A percentile compares a stretch with the other conserved stretches of the same genome.
Conservation (phyloP, 2,113 vertebrate genomes). For the Antechinus stuartii region DNA sequence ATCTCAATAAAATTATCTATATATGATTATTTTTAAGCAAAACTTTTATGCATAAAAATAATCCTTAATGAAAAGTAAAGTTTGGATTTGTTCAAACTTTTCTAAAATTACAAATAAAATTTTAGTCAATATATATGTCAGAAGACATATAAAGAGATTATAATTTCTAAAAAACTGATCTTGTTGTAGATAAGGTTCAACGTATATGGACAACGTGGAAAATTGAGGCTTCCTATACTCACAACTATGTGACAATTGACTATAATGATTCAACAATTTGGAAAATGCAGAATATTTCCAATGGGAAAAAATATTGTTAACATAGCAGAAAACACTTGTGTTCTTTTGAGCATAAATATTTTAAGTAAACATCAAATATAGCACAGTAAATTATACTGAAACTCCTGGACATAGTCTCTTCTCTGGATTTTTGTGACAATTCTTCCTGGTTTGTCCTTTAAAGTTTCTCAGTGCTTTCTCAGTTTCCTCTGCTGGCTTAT, state of each 20-base stretch:
- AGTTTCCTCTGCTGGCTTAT: background rate
- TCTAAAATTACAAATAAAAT: background rate
- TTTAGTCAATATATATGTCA: background rate
- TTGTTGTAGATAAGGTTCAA: background rate
- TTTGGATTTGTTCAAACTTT: slow-evolving; percentile 12
- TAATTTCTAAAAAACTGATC: background rate
- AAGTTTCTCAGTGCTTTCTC: background rate
- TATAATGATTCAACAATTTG: background rate
- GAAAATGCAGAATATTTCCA: background rate
- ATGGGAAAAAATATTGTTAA: background rate
- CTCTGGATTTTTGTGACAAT: background rate
- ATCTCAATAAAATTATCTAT: background rate
- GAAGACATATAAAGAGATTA: background rate
- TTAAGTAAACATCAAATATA: background rate
- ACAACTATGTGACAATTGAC: background rate
- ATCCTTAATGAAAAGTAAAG: background rate
- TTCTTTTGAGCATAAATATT: background rate
- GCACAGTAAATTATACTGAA: background rate
- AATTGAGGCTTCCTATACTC: background rate
- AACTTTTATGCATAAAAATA: slow-evolving; percentile 29
- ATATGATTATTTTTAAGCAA: background rate
- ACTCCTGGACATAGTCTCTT: background rate
- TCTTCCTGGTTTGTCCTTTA: background rate
- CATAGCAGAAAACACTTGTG: background rate
- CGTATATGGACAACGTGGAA: background rate